Evolutionary conservation across 2,113 vertebrate species (phyloP), one percentile per base, ranked within the genome.

Genomic region (Chrysemys picta): DNA sequence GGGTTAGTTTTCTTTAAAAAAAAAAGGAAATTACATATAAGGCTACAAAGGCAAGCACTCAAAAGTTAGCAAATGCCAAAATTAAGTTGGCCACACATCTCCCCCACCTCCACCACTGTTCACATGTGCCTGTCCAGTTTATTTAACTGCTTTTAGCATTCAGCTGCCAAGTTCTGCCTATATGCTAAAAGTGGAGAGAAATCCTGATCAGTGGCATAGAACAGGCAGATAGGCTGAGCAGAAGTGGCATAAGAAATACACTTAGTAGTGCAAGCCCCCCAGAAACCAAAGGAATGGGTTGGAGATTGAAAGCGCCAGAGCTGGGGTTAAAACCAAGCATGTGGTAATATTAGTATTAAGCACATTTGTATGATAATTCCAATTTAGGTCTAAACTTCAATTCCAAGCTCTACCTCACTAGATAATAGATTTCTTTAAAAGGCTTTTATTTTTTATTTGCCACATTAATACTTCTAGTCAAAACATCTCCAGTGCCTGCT

Each of bases 171-270:
- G 80, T 72, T 90, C 62, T 82, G 11, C 5, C 87, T 85, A 52
- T 4, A 2, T 22, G 21, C 24, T 88, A 85, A 1, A 9, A 93
- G 22, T 11, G 84, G 38, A 85, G 8, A 75, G 42, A 91, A 87
- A 86, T 14, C 50, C 10, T 0, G 0, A 35, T 5, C 0, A 0
- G 31, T 27, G 4, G 12, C 80, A 19, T 31, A 80, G 29, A 93
- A 91, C 0, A 2, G 52, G 50, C 14, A 93, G n/a, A 80, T 65
- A 19, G 3, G 16, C 38, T 72, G 22, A 80, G n/a, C 2, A 69
- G 17, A 11, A 91, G 81, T 16, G 69, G 22, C 4, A 29, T 76
- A 45, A 6, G 47, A 2, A 56, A 29, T 42, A 19, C 19, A 78
- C 8, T 42, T 12, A 35, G 4, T 17, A 25, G 3, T 69, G 9